Evolutionary conservation across 2,888 invertebrate species (phyloP), one percentile per base, ranked within the genome.

Genomic region (Leptogaster cylindrica): DNA sequence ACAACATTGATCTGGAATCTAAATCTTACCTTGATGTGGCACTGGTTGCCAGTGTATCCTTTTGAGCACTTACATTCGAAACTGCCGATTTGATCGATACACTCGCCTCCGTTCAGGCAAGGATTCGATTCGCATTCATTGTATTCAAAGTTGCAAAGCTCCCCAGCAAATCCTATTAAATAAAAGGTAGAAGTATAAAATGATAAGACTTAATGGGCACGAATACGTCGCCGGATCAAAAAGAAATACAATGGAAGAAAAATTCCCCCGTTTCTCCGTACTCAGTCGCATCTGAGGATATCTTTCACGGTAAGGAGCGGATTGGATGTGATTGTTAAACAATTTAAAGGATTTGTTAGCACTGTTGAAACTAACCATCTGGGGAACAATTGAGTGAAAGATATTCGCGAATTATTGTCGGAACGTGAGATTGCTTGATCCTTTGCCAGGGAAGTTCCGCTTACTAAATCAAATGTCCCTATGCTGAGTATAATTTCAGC

Each of bases 81-180:
- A 69, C 86, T 85, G 48, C 87, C 88, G 73, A 90, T 86, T 76
- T 86, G 87, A 82, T 90, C 89, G 68, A 87, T 88, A 81, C 90
- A 91, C 44, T 88, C 88, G 71, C 90, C 90, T 46, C 87, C 88
- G 78, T 90, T 88, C 67, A 84, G 83, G 77, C 90, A 91, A 44
- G 90, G 90, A 68, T 88, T 87, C 71, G 89, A 88, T 77, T 88
- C 88, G 77, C 91, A 91, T 79, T 90, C 89, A 78, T 90, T 88
- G 81, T 88, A 89, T 76, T 89, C 88, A 76, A 88, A 83, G 77
- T 90, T 89, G 76, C 91, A 91, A 72, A 85, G 86, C 70, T 86
- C 86, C 14, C 91, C 90, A 2, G 89, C 88, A 77, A 87, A 90
- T 28, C 89, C 89, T 87, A 76, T 7, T 74, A 73, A 71, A 44